phyloP scores from a whole-genome alignment of 2,888 invertebrate species.

The Tenodera sinensis region DNA sequence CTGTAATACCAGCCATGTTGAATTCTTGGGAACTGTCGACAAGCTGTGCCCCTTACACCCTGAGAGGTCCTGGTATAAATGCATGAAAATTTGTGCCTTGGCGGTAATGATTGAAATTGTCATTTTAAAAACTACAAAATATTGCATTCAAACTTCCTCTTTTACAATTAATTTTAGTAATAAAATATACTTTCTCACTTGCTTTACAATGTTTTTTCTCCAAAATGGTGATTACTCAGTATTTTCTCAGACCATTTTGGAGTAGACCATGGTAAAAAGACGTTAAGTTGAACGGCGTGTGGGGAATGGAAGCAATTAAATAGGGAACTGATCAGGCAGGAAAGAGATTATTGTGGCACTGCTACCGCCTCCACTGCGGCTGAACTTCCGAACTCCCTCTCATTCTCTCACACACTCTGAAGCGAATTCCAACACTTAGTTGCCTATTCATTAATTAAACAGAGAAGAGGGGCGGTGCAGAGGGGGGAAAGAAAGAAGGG shows the following conservation, averaged over 20 bases:
- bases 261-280: not conserved
- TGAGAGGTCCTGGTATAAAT: no score
- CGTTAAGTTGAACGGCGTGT: not conserved
- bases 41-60: no score
- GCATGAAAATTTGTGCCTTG: no score
- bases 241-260: not conserved
- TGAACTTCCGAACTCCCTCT: not conserved
- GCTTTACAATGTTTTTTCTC: no score
- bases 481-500: not conserved
- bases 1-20: no score
- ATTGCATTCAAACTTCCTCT: no score
- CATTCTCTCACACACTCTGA: no score
- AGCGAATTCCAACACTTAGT: slow-evolving; percentile 1
- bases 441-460: slow-evolving; percentile 18
- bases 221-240: not conserved
- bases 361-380: not conserved
- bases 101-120: no score
- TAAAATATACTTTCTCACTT: no score
- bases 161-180: no score
- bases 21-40: no score
- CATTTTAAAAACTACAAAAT: no score
- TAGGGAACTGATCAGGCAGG: not conserved
- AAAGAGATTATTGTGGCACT: not conserved
- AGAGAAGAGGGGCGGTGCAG: not conserved
- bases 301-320: not conserved